phyloP scores from a whole-genome alignment of 2,113 vertebrate species.

The Ciconia stormi region DNA sequence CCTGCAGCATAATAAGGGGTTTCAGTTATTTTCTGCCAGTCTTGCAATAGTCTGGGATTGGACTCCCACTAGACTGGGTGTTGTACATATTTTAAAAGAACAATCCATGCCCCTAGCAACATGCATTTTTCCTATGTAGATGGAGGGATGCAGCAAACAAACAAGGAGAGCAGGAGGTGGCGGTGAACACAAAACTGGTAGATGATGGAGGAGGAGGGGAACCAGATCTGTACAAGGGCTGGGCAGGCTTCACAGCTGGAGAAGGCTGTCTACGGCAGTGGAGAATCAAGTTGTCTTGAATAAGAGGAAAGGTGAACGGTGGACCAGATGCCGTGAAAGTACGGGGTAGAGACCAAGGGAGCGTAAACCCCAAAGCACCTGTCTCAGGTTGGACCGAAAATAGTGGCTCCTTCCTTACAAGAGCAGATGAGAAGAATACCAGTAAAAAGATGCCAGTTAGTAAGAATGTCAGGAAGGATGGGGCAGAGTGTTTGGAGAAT shows the following conservation, averaged over 20 bases:
- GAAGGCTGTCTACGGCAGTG: neutral
- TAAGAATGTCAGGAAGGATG: slow-evolving; percentile 10
- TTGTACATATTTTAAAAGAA: slow-evolving; percentile 37
- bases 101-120: slow-evolving; percentile 30
- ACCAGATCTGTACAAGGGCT: neutral
- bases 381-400: neutral
- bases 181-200: fast-evolving
- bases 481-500: neutral
- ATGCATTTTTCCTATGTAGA: neutral
- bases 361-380: fast-evolving
- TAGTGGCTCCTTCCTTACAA: neutral
- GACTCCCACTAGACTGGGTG: slow-evolving; percentile 13
- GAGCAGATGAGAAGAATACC: neutral
- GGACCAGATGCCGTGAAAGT: fast-evolving
- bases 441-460: neutral
- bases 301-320: neutral
- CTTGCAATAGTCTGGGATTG: neutral
- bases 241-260: neutral
- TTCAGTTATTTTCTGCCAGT: slow-evolving; percentile 16
- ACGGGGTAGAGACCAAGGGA: fast-evolving
- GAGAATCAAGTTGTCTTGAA: neutral
- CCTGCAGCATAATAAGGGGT: neutral
- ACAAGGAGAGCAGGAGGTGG: neutral
- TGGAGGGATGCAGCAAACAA: neutral
- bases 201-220: neutral